Conservation (phyloP, 2,888 invertebrate species). For the Heteromyza rotundicornis region DNA sequence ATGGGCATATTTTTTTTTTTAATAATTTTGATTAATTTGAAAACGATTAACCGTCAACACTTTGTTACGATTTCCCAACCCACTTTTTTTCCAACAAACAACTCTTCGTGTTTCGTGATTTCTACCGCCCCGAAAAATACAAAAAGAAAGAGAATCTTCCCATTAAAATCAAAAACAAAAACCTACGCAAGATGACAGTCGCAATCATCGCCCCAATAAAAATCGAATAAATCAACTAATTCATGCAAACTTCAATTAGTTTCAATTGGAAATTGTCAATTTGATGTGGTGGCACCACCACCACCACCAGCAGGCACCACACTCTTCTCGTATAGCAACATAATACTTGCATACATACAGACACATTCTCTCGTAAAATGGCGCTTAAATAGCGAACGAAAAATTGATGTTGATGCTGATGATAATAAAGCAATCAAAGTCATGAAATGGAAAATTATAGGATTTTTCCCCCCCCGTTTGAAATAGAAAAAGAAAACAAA, state of each 20-base stretch:
- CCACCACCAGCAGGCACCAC: conserved; percentile 1
- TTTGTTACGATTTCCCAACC: no score
- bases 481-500: no score
- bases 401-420: no score
- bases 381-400: not conserved
- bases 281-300: conserved; percentile 25
- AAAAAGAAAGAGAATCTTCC: no score
- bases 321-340: not conserved
- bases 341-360: not conserved
- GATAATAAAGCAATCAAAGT: not conserved
- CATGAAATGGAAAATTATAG: no score
- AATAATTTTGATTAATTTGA: no score
- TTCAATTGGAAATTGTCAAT: conserved; percentile 51
- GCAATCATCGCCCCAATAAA: conserved; percentile 35
- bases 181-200: not conserved
- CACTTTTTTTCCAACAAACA: no score
- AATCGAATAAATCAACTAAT: conserved; percentile 53
- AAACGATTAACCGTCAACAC: no score
- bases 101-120: not conserved
- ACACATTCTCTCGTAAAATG: not conserved
- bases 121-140: no score
- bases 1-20: no score
- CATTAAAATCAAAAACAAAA: not conserved
- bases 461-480: no score
- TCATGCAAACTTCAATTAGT: conserved; percentile 56